A percentile compares a stretch with the other conserved stretches of the same genome.
These are phyloP conservation scores for Python bivittatus DNA, from an alignment of 2,113 vertebrate genomes.

Conservation along the genomic window DNA sequence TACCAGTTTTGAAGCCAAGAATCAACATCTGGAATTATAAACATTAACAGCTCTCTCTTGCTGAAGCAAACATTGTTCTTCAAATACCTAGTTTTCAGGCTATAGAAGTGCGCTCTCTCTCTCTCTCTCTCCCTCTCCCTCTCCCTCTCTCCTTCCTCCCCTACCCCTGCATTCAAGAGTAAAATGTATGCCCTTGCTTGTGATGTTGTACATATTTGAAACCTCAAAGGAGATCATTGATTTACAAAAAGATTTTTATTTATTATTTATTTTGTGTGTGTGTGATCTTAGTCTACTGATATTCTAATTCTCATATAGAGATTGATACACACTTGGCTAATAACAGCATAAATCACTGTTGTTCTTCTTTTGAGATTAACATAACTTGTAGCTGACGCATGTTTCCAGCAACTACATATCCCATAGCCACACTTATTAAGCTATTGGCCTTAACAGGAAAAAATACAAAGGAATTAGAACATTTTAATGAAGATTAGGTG, in stretches of 20 bases:
- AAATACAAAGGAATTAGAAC: not conserved
- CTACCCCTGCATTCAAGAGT: not conserved
- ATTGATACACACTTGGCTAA: not conserved
- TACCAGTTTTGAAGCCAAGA: not conserved
- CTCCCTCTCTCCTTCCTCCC: too few species aligned
- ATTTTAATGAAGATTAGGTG: not conserved
- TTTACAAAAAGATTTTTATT: slow-evolving; percentile 11
- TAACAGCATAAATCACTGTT: not conserved
- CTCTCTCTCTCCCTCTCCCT: not conserved
- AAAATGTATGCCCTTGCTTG: not conserved
- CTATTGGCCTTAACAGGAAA: not conserved
- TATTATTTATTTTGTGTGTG: slow-evolving; percentile 19
- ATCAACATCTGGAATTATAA: not conserved
- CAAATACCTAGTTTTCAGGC: not conserved
- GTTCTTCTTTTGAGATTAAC: not conserved
- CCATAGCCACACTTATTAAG: not conserved
- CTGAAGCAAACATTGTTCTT: not conserved
- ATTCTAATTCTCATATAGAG: not conserved
- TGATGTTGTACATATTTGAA: slow-evolving; percentile 14
- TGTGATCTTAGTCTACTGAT: not conserved
- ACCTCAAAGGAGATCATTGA: not conserved
- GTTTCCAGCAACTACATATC: not conserved
- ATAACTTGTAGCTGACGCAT: not conserved
- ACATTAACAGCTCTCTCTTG: not conserved
- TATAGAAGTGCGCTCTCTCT: not conserved